Evolutionary conservation across 2,797 vertebrate species (phyloP).

Genomic region (Rachycentron canadum): DNA sequence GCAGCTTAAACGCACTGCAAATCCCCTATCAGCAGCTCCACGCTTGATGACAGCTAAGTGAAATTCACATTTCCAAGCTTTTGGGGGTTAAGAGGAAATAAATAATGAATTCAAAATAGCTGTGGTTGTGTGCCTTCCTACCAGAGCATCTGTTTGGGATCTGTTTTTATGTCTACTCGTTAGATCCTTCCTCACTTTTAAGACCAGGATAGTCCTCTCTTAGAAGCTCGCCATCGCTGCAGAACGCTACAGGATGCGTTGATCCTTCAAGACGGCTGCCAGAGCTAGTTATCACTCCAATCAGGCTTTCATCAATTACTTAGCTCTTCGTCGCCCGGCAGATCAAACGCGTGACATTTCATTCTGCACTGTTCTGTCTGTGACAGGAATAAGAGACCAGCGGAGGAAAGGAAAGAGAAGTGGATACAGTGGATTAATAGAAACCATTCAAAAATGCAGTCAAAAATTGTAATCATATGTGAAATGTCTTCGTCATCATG

Average conservation of each 20-base stretch:
- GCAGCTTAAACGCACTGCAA: slow-evolving; percentile 65
- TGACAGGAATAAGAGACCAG: slow-evolving; percentile 41
- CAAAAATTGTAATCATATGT: slow-evolving; percentile 79
- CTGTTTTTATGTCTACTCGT: slow-evolving; percentile 80
- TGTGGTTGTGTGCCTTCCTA: slow-evolving; percentile 63
- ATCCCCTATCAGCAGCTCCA: slow-evolving; percentile 72
- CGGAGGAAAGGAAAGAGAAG: slow-evolving; percentile 28
- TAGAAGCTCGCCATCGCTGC: slow-evolving; percentile 59
- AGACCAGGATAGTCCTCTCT: slow-evolving; percentile 48
- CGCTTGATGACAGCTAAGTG: slow-evolving; percentile 72
- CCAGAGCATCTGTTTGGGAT: slow-evolving; percentile 81
- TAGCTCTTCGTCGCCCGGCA: slow-evolving; percentile 60
- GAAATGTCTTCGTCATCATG: slow-evolving; percentile 55
- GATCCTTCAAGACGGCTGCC: slow-evolving; percentile 62
- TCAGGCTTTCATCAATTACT: slow-evolving; percentile 83
- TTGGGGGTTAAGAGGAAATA: slow-evolving; percentile 25
- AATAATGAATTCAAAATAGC: slow-evolving; percentile 56
- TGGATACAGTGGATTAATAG: slow-evolving; percentile 60
- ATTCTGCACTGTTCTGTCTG: slow-evolving; percentile 17
- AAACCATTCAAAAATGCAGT: slow-evolving; percentile 66
- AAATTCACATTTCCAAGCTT: slow-evolving; percentile 72
- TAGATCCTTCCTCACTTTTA: slow-evolving; percentile 65
- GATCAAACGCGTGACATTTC: slow-evolving; percentile 66
- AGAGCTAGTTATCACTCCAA: slow-evolving; percentile 78
- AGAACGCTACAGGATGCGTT: slow-evolving; percentile 51